A percentile compares a stretch with the other conserved stretches of the same genome.
phyloP scores from a whole-genome alignment of 2,113 vertebrate genomes.

The Nothocercus nigrocapillus region DNA sequence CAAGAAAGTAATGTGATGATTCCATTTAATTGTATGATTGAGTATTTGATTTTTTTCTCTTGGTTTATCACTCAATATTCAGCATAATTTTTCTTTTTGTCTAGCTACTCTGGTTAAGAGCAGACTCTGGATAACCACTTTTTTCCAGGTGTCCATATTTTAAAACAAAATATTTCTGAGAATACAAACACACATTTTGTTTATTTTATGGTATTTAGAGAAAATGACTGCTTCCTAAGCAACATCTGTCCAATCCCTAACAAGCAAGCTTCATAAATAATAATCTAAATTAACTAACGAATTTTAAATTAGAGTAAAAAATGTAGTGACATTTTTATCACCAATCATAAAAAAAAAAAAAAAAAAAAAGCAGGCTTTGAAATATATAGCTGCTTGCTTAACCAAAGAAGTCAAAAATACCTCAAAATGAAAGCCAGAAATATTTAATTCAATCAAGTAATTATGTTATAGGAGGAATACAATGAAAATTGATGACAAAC shows the following conservation, averaged over 20 bases:
- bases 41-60: neutral
- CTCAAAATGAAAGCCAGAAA: neutral
- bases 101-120: neutral
- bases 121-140: neutral
- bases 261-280: neutral
- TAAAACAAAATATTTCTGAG: neutral
- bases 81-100: neutral
- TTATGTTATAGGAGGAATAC: fast-evolving
- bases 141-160: neutral
- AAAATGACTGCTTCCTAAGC: neutral
- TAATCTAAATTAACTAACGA: neutral
- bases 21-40: neutral
- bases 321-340: neutral
- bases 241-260: neutral
- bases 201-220: neutral
- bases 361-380: neutral
- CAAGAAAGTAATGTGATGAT: neutral
- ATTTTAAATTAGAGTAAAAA: neutral
- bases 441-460: neutral
- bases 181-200: neutral
- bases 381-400: neutral
- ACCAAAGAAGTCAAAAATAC: neutral
- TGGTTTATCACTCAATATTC: neutral
- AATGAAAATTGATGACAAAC: fast-evolving
- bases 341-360: neutral